Evolutionary conservation across 2,888 invertebrate species (phyloP).

Genomic region (Ischnus inquisitorius): DNA sequence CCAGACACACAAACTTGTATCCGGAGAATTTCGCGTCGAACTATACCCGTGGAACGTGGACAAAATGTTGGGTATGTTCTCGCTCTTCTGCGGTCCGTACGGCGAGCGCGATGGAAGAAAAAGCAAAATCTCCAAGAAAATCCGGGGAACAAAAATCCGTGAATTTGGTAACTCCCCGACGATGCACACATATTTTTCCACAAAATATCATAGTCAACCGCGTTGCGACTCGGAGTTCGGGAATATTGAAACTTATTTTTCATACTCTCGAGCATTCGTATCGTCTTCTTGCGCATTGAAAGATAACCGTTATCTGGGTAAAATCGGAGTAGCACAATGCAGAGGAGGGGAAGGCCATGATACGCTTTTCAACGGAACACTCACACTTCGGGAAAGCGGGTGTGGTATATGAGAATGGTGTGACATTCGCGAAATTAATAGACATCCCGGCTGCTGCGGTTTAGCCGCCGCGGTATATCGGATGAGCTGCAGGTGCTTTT

Average conservation of each 20-base stretch:
- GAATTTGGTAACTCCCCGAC: slow-evolving; percentile 40
- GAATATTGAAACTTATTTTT: slow-evolving; percentile 17
- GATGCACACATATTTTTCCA: slow-evolving; percentile 55
- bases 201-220: slow-evolving; percentile 37
- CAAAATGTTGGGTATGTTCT: neutral
- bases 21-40: slow-evolving; percentile 15
- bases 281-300: neutral
- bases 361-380: slow-evolving; percentile 26
- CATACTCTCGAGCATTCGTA: neutral
- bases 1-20: slow-evolving; percentile 6
- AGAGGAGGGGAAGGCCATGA: slow-evolving; percentile 10
- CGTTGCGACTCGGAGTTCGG: neutral
- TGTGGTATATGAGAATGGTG: neutral
- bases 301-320: neutral
- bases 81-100: neutral
- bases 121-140: neutral
- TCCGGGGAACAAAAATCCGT: slow-evolving; percentile 25
- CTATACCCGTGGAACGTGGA: neutral
- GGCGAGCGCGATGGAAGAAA: neutral
- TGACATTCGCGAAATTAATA: slow-evolving; percentile 6
- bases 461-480: neutral
- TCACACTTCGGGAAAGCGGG: neutral
- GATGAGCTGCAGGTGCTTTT: neutral
- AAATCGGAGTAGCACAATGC: neutral
- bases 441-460: neutral